phyloP scores from a whole-genome alignment of 2,888 invertebrate genomes.

The Tinea semifulvella region DNA sequence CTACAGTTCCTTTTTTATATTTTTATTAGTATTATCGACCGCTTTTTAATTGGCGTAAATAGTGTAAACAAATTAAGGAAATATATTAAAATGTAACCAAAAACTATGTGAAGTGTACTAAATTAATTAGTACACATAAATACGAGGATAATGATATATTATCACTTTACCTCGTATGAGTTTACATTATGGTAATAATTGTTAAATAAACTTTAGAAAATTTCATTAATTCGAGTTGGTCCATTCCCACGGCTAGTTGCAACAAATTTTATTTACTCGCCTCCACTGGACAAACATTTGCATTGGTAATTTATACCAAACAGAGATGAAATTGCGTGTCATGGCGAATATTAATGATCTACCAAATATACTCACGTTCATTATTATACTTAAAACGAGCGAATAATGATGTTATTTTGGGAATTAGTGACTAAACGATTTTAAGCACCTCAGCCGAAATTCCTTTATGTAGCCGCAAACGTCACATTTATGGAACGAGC shows the following conservation, averaged over 20 bases:
- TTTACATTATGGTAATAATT: neutral
- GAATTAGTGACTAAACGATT: conserved; percentile 4
- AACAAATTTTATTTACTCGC: conserved; percentile 25
- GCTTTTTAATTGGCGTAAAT: too few species aligned
- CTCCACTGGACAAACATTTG: conserved; percentile 32
- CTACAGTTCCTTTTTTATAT: too few species aligned
- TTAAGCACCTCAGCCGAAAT: too few species aligned
- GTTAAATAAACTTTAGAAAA: conserved; percentile 8
- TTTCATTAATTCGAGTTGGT: conserved; percentile 5
- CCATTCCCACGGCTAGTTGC: conserved; percentile 18
- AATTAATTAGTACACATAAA: too few species aligned
- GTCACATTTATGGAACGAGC: too few species aligned
- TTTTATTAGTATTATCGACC: too few species aligned
- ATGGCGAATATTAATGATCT: conserved; percentile 42
- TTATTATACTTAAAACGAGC: conserved; percentile 14
- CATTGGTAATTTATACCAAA: conserved; percentile 42
- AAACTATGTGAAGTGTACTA: too few species aligned
- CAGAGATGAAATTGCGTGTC: conserved; percentile 42
- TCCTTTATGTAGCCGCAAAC: too few species aligned
- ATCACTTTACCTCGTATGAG: too few species aligned
- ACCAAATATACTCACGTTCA: conserved; percentile 29
- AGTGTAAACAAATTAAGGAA: too few species aligned
- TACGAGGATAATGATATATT: too few species aligned
- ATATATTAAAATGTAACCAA: too few species aligned
- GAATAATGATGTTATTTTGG: conserved; percentile 9